Evolutionary conservation across 2,797 vertebrate species (phyloP).

Genomic region (Jordanella pulchra): DNA sequence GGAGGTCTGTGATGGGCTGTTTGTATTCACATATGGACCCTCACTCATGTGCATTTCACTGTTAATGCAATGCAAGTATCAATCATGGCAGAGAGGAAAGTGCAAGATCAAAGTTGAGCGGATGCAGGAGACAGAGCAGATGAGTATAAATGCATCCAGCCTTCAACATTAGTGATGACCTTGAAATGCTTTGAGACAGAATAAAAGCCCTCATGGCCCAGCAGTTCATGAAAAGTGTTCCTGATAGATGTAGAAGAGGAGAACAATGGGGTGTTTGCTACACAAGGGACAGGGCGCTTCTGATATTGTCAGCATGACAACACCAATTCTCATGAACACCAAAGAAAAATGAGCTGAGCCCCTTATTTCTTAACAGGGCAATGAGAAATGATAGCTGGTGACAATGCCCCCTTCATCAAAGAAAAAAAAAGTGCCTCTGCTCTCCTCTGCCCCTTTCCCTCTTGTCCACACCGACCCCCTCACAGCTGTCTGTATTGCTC

Average conservation of each 20-base stretch:
- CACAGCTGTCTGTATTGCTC: slow-evolving; percentile 59
- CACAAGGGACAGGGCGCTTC: slow-evolving; percentile 4
- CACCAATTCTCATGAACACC: slow-evolving; percentile 43
- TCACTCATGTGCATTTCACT: slow-evolving; percentile 37
- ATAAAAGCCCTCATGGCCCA: slow-evolving; percentile 27
- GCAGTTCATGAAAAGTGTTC: slow-evolving; percentile 32
- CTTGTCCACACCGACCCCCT: slow-evolving; percentile 45
- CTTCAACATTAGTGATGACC: slow-evolving; percentile 38
- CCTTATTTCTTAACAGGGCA: slow-evolving; percentile 67
- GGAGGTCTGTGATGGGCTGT: slow-evolving; percentile 58
- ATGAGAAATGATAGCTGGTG: slow-evolving; percentile 81
- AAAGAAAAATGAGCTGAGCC: slow-evolving; percentile 60
- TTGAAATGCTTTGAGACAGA: slow-evolving; percentile 44
- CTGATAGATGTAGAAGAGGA: slow-evolving; percentile 37
- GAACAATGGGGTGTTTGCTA: slow-evolving; percentile 21
- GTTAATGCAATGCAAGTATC: slow-evolving; percentile 71
- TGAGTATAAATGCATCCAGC: slow-evolving; percentile 47
- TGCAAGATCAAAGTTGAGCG: slow-evolving; percentile 66
- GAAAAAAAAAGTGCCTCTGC: slow-evolving; percentile 70
- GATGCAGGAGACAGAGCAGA: slow-evolving; percentile 24
- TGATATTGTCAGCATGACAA: slow-evolving; percentile 22
- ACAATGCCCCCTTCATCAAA: slow-evolving; percentile 74
- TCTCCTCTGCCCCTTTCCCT: slow-evolving; percentile 57
- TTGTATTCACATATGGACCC: slow-evolving; percentile 41
- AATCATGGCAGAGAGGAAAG: slow-evolving; percentile 56